Evolutionary conservation across 2,113 vertebrate genomes (phyloP), one percentile per base, ranked within the genome.

Genomic region (Oreochromis niloticus): DNA sequence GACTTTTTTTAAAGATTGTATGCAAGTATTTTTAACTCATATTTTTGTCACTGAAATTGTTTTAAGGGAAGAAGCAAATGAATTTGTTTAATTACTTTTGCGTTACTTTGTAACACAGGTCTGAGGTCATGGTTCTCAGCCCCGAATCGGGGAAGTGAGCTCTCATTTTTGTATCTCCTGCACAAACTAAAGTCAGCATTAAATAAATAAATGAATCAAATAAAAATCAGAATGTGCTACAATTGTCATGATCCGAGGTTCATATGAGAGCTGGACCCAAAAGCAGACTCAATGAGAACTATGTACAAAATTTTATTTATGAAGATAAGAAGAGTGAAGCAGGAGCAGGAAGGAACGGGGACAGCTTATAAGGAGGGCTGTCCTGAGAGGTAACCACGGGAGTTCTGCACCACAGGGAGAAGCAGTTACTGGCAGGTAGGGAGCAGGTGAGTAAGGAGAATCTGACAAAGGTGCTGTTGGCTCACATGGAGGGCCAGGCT

Each of bases 391-490:
- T 12, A 22, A 55, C n/a, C 50, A 5, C 4, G 17, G 48, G 17
- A 19, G 50, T 19, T 52, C 50, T 52, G 1, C 50, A 19, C 7
- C 7, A 1, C 4, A 55, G 10, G n/a, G 6, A 55, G 52, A 55
- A 0, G 0, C 52, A 55, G n/a, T 22, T 55, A 55, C 52, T 55
- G n/a, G 5, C 52, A 55, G 34, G 34, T 36, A 36, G 34, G 34
- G 34, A 7, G 34, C 34, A 36, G 54, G 54, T 55, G 54, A 24
- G 52, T 55, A 22, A 55, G 52, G 0, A 55, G 54, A 22, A 24
- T 55, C 54, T 55, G 54, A 12, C 54, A 22, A 55, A 22, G 54
- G 2, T 22, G 10, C 52, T 55, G 5, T 22, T 2, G 52, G 52
- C 52, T 55, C 22, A 12, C 52, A 22, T 55, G 52, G 9, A 12